These are phyloP conservation scores for Cephus sareptanus DNA, from an alignment of 2,888 invertebrate species.

Conservation along the genomic window DNA sequence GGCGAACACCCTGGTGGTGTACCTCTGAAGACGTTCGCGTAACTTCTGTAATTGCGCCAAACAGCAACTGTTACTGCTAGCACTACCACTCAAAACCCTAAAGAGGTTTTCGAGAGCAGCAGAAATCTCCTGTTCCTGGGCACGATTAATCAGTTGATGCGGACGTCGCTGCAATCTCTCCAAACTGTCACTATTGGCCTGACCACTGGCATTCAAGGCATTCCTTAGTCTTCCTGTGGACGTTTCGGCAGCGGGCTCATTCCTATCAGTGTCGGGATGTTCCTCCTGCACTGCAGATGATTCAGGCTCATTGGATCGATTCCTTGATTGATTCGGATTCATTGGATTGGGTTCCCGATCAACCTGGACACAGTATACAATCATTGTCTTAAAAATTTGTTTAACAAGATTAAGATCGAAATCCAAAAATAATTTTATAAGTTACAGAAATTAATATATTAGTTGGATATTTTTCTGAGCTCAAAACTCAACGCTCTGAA, in stretches of 20 bases:
- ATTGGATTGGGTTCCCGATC: constrained; percentile 79
- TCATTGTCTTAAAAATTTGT: neutral
- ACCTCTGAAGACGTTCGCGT: constrained; percentile 33
- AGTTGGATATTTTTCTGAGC: neutral
- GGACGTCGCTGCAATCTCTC: constrained; percentile 33
- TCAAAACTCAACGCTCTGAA: neutral
- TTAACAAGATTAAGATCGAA: neutral
- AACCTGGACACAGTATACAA: constrained; percentile 65
- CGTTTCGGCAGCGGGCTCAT: constrained; percentile 23
- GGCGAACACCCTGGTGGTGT: constrained; percentile 24
- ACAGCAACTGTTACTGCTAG: constrained; percentile 34
- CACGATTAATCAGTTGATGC: constrained; percentile 25
- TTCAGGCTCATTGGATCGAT: constrained; percentile 10
- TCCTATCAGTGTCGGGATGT: neutral
- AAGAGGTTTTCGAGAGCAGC: constrained; percentile 31
- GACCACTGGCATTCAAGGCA: constrained; percentile 32
- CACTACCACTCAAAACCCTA: constrained; percentile 33
- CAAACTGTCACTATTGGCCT: constrained; percentile 31
- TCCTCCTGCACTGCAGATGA: neutral
- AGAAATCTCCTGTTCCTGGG: constrained; percentile 25
- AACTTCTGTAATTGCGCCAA: constrained; percentile 34
- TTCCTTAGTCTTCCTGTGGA: constrained; percentile 37
- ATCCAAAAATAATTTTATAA: neutral
- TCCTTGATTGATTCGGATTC: constrained; percentile 54
- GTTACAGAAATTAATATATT: neutral